These are phyloP conservation scores for Dreissena polymorpha DNA, from an alignment of 1,140 invertebrate species.

Conservation along the genomic window DNA sequence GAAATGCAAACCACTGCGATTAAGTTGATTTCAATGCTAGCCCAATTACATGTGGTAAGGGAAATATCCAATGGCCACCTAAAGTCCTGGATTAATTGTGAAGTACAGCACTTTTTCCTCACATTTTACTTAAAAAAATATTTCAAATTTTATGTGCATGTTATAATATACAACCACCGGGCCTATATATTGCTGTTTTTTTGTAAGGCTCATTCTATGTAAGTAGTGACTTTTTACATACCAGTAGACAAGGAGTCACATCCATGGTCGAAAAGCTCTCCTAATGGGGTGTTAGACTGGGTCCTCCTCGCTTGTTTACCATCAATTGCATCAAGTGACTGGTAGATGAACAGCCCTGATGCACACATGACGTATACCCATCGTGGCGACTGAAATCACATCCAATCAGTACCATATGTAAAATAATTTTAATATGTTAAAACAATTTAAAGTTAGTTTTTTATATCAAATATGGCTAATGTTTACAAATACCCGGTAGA, in stretches of 20 bases:
- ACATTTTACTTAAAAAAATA: too few relatives aligned
- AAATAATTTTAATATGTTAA: not conserved
- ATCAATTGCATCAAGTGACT: constrained; percentile 99
- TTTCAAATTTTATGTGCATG: too few relatives aligned
- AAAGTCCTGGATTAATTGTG: too few relatives aligned
- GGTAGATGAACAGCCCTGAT: constrained; percentile 97
- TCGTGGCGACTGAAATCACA: constrained; percentile 92
- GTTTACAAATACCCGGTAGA: not conserved
- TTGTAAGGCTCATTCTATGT: too few relatives aligned
- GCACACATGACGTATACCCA: constrained; percentile 96
- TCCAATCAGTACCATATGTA: constrained; percentile 69
- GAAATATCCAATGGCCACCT: too few relatives aligned
- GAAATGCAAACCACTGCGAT: too few relatives aligned
- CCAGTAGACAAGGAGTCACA: constrained; percentile 89
- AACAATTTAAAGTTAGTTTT: not conserved
- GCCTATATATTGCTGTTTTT: too few relatives aligned
- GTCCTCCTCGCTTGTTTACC: constrained; percentile 99
- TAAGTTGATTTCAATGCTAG: too few relatives aligned
- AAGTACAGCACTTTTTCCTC: too few relatives aligned
- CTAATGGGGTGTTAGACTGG: constrained; percentile 93
- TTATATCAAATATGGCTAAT: not conserved
- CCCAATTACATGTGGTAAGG: too few relatives aligned
- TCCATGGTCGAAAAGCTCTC: constrained; percentile 99
- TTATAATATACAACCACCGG: too few relatives aligned
- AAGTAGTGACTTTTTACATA: too few relatives aligned